These are phyloP conservation scores for Porites divaricata DNA, from an alignment of 92 coral and sea anemone genomes.

Conservation along the genomic window DNA sequence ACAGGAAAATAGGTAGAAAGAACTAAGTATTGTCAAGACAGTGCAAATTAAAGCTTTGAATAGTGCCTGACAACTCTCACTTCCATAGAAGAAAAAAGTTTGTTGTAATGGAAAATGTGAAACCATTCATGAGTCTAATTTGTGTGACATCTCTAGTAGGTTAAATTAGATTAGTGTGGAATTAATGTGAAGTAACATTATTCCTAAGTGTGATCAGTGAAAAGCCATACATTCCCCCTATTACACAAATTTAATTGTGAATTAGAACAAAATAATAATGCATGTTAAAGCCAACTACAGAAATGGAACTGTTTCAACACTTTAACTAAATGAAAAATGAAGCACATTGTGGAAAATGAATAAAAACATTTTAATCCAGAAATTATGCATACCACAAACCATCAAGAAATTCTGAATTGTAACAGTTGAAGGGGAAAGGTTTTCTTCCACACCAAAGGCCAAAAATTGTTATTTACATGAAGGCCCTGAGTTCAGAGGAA, in stretches of 20 bases:
- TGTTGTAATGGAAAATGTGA: no score
- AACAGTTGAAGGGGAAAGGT: neutral
- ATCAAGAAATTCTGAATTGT: neutral
- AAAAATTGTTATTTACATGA: no score
- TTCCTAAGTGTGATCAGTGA: neutral
- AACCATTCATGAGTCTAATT: no score
- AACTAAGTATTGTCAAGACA: no score
- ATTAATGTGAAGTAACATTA: neutral
- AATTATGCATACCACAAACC: constrained; percentile 55
- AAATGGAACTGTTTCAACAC: neutral
- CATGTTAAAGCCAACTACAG: neutral
- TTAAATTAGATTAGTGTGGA: neutral
- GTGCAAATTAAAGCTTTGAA: no score
- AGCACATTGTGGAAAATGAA: no score
- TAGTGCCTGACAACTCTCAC: no score
- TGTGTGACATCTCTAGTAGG: no score
- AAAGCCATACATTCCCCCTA: constrained; percentile 60
- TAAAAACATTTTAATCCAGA: neutral
- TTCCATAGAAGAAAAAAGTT: no score
- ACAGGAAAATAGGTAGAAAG: no score
- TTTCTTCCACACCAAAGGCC: no score
- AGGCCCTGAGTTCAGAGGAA: no score
- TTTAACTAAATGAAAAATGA: neutral
- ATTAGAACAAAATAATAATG: neutral
- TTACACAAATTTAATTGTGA: constrained; percentile 3